phyloP scores from a whole-genome alignment of 2,113 vertebrate species.

The Cebus imitator region DNA sequence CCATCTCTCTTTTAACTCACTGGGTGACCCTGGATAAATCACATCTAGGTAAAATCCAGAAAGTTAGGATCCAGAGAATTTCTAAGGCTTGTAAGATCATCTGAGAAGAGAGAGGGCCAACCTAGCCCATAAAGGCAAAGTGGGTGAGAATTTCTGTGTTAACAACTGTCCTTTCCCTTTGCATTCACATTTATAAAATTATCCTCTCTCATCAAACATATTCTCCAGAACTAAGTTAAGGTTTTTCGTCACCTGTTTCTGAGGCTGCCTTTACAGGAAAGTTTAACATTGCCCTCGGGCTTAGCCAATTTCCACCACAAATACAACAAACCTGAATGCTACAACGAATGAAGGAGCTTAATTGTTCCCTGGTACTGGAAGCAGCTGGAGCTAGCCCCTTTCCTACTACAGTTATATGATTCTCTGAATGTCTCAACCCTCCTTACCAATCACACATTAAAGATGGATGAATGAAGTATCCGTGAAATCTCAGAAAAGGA shows the following conservation, averaged over 20 bases:
- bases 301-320: not conserved
- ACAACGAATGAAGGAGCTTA: not conserved
- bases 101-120: not conserved
- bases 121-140: not conserved
- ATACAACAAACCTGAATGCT: not conserved
- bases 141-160: not conserved
- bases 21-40: not conserved
- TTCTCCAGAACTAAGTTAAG: not conserved
- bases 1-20: not conserved
- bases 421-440: not conserved
- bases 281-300: not conserved
- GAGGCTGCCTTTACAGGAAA: not conserved
- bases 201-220: slow-evolving; percentile 6
- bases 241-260: not conserved
- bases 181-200: not conserved
- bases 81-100: not conserved
- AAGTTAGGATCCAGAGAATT: not conserved
- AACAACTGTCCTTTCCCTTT: not conserved
- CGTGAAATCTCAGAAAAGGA: not conserved
- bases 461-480: too few relatives aligned
- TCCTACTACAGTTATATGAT: not conserved
- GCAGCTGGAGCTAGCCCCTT: not conserved
- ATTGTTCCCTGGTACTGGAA: not conserved
- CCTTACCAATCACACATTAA: not conserved
- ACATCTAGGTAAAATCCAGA: not conserved